Evolutionary conservation across 2,888 invertebrate species (phyloP).

Genomic region (Tiliacea citrago): DNA sequence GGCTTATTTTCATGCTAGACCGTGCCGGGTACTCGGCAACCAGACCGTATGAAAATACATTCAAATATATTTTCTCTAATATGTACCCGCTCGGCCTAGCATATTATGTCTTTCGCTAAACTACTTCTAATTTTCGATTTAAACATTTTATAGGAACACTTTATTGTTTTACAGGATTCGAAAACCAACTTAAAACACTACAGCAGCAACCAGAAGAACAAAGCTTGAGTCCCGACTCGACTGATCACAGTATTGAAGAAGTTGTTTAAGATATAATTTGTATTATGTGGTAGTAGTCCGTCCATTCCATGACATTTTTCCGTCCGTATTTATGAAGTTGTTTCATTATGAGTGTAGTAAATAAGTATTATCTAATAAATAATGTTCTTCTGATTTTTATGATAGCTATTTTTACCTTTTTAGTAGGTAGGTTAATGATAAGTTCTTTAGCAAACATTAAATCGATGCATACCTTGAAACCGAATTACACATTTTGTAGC

Average conservation of each 20-base stretch:
- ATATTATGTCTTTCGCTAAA: not conserved
- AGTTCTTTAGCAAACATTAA: not conserved
- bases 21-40: not conserved
- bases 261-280: conserved; percentile 71
- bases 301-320: conserved; percentile 33
- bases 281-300: conserved; percentile 30
- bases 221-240: conserved; percentile 78
- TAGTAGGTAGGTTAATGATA: too few species aligned
- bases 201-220: conserved; percentile 79
- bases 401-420: not conserved
- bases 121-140: not conserved
- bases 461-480: not conserved
- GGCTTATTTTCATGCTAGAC: not conserved
- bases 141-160: not conserved
- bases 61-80: not conserved
- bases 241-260: conserved; percentile 88
- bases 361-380: conserved; percentile 1
- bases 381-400: not conserved
- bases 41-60: not conserved
- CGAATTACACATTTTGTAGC: not conserved
- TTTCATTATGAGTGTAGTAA: conserved; percentile 6
- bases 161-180: conserved; percentile 75
- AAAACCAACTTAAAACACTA: conserved; percentile 78
- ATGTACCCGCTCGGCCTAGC: not conserved
- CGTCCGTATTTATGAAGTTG: conserved; percentile 46